These are phyloP conservation scores for Ameiurus melas DNA, from an alignment of 2,113 vertebrate species.

Conservation along the genomic window DNA sequence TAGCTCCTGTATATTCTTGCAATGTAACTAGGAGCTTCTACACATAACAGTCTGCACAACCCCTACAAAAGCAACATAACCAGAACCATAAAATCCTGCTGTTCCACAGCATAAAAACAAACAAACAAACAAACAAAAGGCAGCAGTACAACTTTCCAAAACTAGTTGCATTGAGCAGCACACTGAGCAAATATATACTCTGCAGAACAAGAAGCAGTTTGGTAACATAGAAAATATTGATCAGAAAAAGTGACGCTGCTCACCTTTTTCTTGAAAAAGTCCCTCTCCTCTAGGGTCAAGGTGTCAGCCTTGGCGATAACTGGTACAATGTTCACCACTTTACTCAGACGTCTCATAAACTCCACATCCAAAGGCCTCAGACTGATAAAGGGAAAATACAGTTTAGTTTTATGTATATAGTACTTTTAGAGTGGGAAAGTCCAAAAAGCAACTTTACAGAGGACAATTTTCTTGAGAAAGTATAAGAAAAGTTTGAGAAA, in stretches of 20 bases:
- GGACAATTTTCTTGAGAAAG: neutral
- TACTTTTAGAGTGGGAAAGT: neutral
- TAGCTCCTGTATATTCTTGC: neutral
- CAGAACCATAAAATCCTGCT: neutral
- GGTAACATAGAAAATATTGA: neutral
- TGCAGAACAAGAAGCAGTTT: neutral
- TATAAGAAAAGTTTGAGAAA: neutral
- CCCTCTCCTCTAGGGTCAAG: conserved; percentile 94
- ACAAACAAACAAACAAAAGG: neutral
- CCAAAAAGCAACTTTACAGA: neutral
- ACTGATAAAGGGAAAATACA: conserved; percentile 62
- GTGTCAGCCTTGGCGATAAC: conserved; percentile 98
- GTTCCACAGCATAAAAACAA: neutral
- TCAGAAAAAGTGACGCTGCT: conserved; percentile 3
- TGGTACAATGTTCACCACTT: conserved; percentile 97
- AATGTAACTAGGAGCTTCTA: neutral
- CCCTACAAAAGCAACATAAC: neutral
- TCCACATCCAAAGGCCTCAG: conserved; percentile 95
- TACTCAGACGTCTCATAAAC: conserved; percentile 98
- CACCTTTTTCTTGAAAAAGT: conserved; percentile 96
- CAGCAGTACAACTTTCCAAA: neutral
- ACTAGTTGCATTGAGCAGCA: neutral
- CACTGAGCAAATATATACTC: neutral
- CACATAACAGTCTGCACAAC: neutral
- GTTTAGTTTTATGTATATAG: neutral